Percentiles rank a stretch among this genome's conserved stretches.
phyloP scores from a whole-genome alignment of 2,113 vertebrate species.

The Mungos mungo region DNA sequence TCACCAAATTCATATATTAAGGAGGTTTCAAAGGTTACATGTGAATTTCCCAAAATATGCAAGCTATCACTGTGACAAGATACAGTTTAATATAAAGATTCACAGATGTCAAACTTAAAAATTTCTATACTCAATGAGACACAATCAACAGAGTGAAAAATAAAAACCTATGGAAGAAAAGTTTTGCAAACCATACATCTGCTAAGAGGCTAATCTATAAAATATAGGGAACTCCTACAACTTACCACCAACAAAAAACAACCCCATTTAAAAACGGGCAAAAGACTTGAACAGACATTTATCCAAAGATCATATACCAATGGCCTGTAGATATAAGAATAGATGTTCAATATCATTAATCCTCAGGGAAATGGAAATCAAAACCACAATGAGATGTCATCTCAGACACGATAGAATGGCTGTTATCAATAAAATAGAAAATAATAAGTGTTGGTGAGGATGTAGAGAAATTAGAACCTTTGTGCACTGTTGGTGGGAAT shows the following conservation, averaged over 20 bases:
- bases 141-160: not conserved
- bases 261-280: not conserved
- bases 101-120: not conserved
- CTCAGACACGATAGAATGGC: not conserved
- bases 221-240: not conserved
- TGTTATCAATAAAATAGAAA: not conserved
- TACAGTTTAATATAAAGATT: not conserved
- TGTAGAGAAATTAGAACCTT: not conserved
- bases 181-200: not conserved
- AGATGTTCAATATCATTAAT: not conserved
- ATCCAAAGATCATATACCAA: not conserved
- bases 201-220: not conserved
- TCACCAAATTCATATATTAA: not conserved
- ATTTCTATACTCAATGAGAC: not conserved
- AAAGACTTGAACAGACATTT: not conserved
- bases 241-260: not conserved
- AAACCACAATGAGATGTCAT: not conserved
- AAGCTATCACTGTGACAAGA: not conserved
- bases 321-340: not conserved
- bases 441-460: not conserved
- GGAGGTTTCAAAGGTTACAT: not conserved
- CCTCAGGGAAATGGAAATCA: not conserved
- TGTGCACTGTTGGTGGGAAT: not conserved
- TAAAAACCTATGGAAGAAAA: not conserved
- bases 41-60: not conserved